phyloP scores from a whole-genome alignment of 1,140 invertebrate genomes.

The Myzus persicae region DNA sequence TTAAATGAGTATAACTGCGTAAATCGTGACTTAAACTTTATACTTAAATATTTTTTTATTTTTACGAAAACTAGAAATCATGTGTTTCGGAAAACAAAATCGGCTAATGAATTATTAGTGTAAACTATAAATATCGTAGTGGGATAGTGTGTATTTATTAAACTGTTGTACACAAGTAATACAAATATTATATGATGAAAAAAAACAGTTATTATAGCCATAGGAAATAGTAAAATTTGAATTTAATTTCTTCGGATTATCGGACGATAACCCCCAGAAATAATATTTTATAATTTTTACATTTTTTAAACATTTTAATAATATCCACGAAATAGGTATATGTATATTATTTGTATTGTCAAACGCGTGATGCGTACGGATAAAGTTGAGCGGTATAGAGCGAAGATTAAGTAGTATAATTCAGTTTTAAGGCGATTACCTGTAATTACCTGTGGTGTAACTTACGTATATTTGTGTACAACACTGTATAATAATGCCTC shows the following conservation, averaged over 20 bases:
- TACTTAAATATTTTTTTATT: not conserved
- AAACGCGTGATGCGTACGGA: not conserved
- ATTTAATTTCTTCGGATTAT: no score
- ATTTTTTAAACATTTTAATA: no score
- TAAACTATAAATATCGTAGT: no score
- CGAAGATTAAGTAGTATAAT: not conserved
- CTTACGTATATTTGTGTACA: not conserved
- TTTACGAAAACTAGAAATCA: not conserved
- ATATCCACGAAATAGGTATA: not conserved
- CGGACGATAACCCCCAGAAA: no score
- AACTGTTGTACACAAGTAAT: no score
- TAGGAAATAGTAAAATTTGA: no score
- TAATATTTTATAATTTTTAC: no score
- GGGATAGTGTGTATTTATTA: no score
- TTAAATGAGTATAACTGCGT: not conserved
- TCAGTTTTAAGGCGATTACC: not conserved
- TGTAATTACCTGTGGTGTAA: not conserved
- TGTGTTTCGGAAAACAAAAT: not conserved
- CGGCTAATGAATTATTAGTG: not conserved
- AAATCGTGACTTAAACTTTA: not conserved
- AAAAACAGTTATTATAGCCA: no score
- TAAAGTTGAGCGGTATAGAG: not conserved
- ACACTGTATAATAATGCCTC: not conserved
- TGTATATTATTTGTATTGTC: not conserved
- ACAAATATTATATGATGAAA: not conserved